phyloP scores from a whole-genome alignment of 2,888 invertebrate species.

The Fissipunctia ypsillon region DNA sequence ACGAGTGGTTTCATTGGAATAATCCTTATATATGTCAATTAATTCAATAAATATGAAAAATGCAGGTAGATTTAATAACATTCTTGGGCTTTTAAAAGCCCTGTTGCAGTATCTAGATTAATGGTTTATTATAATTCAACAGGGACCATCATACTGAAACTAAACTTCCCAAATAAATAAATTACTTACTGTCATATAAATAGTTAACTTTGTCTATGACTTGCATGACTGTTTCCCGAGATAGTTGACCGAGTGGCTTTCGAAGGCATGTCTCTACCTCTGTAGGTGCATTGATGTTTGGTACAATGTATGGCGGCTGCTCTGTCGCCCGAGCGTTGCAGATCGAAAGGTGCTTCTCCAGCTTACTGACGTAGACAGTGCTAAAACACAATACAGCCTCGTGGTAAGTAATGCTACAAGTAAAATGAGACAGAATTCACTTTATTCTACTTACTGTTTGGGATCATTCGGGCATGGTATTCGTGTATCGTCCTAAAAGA shows the following conservation, averaged over 20 bases:
- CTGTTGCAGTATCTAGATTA: too few relatives aligned
- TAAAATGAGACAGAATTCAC: conserved; percentile 1
- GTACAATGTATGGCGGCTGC: conserved; percentile 89
- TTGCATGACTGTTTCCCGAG: conserved; percentile 73
- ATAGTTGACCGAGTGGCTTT: conserved; percentile 77
- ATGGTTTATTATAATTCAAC: background rate
- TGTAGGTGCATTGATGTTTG: conserved; percentile 84
- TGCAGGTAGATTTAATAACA: too few relatives aligned
- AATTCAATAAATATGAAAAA: too few relatives aligned
- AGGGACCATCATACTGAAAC: background rate
- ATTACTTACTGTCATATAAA: conserved; percentile 83
- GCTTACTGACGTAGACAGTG: conserved; percentile 92
- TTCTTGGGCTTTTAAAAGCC: too few relatives aligned
- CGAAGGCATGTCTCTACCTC: conserved; percentile 69
- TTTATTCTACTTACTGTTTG: conserved; percentile 91
- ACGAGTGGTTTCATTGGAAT: too few relatives aligned
- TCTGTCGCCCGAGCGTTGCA: conserved; percentile 92
- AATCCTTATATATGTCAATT: too few relatives aligned
- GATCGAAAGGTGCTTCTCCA: conserved; percentile 93
- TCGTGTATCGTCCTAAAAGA: conserved; percentile 85
- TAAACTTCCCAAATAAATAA: background rate
- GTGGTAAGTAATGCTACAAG: background rate
- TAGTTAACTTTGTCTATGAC: conserved; percentile 84
- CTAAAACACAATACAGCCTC: conserved; percentile 81
- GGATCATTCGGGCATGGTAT: conserved; percentile 94